phyloP scores from a whole-genome alignment of 2,797 vertebrate species.

The Adelosebastes latens region DNA sequence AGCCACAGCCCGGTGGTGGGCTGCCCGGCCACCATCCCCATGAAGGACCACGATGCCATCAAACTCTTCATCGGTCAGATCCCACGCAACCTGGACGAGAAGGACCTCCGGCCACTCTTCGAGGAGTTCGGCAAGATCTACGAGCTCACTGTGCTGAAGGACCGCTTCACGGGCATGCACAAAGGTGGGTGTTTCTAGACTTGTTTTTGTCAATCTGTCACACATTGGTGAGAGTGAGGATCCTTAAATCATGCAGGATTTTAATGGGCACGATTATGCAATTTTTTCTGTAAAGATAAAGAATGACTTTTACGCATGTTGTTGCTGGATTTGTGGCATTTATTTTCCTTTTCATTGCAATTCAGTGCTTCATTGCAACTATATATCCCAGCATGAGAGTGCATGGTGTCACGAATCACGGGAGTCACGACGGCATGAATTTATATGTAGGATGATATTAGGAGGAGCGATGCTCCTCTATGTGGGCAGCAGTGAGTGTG shows the following conservation, averaged over 20 bases:
- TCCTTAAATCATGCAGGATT: conserved; percentile 24
- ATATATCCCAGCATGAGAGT: conserved; percentile 34
- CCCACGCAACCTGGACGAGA: conserved; percentile 99
- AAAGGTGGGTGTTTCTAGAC: conserved; percentile 87
- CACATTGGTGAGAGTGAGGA: conserved; percentile 2
- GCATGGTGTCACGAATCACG: conserved; percentile 58
- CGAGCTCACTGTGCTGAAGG: conserved; percentile 99
- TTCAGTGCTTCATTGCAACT: conserved; percentile 35
- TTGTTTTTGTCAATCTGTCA: conserved; percentile 46
- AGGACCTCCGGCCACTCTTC: conserved; percentile 99
- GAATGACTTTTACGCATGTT: conserved; percentile 35
- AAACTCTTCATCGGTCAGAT: conserved; percentile 99
- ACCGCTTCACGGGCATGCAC: conserved; percentile 99
- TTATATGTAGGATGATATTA: conserved; percentile 45
- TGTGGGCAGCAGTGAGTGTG: conserved; percentile 28
- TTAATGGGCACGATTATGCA: background rate
- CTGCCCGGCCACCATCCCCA: conserved; percentile 96
- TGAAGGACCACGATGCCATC: conserved; percentile 99
- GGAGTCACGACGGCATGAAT: conserved; percentile 72
- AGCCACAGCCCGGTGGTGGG: conserved; percentile 96
- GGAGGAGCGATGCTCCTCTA: conserved; percentile 44
- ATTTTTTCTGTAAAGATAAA: conserved; percentile 15
- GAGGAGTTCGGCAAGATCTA: conserved; percentile 99
- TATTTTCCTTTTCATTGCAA: background rate
- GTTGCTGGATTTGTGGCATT: conserved; percentile 16